phyloP scores from a whole-genome alignment of 1,140 invertebrate genomes.

The Chrysomallon squamiferum region DNA sequence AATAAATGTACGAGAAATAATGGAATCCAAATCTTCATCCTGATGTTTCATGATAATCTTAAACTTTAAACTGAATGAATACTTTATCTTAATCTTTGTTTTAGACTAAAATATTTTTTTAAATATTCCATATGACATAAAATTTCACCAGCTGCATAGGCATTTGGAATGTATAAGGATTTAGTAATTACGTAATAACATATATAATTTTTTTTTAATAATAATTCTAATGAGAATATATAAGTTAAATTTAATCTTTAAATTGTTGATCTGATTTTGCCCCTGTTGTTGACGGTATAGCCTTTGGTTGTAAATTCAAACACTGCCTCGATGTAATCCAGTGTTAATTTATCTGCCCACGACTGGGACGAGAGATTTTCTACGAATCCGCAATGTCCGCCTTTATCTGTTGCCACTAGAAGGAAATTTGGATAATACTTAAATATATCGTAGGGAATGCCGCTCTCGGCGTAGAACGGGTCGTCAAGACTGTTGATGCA shows the following conservation, averaged over 20 bases:
- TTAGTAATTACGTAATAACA: too few species aligned
- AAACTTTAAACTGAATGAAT: too few species aligned
- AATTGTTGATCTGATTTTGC: background rate
- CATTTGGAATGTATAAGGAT: too few species aligned
- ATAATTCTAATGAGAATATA: background rate
- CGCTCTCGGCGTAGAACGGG: constrained; percentile 26
- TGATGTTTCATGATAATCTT: too few species aligned
- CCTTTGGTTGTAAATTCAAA: constrained; percentile 32
- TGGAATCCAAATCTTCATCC: too few species aligned
- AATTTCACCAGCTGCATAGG: too few species aligned
- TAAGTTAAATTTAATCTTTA: background rate
- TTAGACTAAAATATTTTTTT: too few species aligned
- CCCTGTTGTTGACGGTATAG: background rate
- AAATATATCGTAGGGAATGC: constrained; percentile 49
- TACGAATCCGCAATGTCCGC: constrained; percentile 52
- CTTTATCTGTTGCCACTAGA: constrained; percentile 37
- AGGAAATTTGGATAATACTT: constrained; percentile 45
- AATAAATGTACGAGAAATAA: too few species aligned
- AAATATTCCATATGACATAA: too few species aligned
- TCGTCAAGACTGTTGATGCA: constrained; percentile 55
- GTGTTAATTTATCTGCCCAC: constrained; percentile 35
- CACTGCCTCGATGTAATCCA: constrained; percentile 43
- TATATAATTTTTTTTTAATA: too few species aligned
- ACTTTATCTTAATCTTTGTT: too few species aligned
- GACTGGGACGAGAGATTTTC: constrained; percentile 28